Evolutionary conservation across 2,113 vertebrate species (phyloP), one percentile per base, ranked within the genome.

Genomic region (Toxotes chatareus): DNA sequence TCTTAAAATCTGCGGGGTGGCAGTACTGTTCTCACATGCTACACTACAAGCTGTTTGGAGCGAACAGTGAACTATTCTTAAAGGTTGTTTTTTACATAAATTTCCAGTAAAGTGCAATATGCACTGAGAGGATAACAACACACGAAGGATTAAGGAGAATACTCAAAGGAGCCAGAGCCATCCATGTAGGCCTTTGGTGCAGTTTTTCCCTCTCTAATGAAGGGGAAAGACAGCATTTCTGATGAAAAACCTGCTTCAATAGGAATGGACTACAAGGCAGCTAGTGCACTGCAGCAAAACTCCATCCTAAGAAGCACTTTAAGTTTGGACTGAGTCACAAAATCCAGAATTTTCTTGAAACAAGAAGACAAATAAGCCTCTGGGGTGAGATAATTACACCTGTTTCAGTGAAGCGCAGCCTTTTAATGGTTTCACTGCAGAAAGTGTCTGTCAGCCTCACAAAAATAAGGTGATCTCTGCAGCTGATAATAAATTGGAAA

Each of bases 201-300:
- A 8, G 57, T 63, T 75, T 65, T 53, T 65, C 6, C 51, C 47
- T 4, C 56, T 67, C 13, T 85, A 76, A 84, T 68, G 72, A 82
- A 67, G 60, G 32, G 1, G 70, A 72, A 79, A 78, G 79, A 42
- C 55, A 3, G 83, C 68, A 76, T 83, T 80, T 84, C 80, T 89
- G 83, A 91, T 88, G 76, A 84, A 84, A 84, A 84, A 57, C 53
- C 69, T 34, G 53, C 77, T 85, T 82, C 72, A 80, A 7, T 79
- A 21, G 72, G 63, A 78, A 73, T 51, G 21, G 32, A 79, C 62
- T 79, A 57, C 36, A 57, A 81, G 0, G 17, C 47, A 55, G 60
- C 51, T 32, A 38, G 40, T 11, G 63, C 36, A 12, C 73, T 51
- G 60, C 79, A 71, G 51, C 27, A 73, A 59, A 78, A 57, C 53